Conservation (phyloP, 2,888 invertebrate genomes). For the Tridacna gigas region DNA sequence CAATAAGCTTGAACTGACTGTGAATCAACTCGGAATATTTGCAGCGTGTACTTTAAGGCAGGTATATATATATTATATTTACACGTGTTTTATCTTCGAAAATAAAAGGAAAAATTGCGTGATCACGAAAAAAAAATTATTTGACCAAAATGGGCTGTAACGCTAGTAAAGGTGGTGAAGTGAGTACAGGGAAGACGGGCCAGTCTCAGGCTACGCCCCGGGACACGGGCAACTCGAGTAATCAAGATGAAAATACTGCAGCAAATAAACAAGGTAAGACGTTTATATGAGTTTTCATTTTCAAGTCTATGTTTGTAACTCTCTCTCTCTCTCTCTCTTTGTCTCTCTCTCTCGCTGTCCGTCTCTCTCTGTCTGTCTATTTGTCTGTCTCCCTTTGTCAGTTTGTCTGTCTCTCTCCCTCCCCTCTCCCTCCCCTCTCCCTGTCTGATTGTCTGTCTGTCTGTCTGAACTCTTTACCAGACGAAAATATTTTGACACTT, state of each 20-base stretch:
- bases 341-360: not conserved
- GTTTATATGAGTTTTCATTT: not conserved
- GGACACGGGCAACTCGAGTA: not conserved
- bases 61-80: not conserved
- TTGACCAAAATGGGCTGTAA: conserved; percentile 3
- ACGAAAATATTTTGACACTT: not conserved
- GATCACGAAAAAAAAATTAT: not conserved
- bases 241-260: not conserved
- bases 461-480: not conserved
- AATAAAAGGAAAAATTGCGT: not conserved
- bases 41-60: not conserved
- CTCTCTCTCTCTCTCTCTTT: not conserved
- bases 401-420: not conserved
- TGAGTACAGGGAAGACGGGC: not conserved
- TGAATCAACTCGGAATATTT: not conserved
- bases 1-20: no score
- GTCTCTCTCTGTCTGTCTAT: no score
- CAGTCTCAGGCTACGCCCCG: not conserved
- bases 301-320: not conserved
- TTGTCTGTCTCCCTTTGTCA: no score
- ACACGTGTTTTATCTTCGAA: not conserved
- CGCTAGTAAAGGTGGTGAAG: conserved; percentile 16
- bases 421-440: no score
- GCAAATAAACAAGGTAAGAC: conserved; percentile 18
- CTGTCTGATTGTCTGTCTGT: no score